Conservation (phyloP, 2,888 invertebrate species). For the Zeuzera pyrina region DNA sequence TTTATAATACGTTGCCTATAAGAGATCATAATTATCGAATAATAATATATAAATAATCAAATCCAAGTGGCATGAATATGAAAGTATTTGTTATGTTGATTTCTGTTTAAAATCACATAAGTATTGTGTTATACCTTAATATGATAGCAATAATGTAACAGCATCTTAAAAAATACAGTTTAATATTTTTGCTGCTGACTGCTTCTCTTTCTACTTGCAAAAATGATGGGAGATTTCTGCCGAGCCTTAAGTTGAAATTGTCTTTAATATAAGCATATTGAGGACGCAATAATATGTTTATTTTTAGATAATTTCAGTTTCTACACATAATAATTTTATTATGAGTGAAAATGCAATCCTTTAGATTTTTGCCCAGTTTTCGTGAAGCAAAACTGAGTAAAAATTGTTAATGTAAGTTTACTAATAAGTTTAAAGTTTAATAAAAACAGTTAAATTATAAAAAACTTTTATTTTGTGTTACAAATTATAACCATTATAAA, state of each 20-base stretch:
- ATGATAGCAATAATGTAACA: neutral
- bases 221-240: too few species aligned
- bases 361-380: constrained; percentile 40
- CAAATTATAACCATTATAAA: too few species aligned
- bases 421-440: too few species aligned
- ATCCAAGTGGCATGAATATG: neutral
- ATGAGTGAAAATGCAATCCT: constrained; percentile 48
- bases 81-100: neutral
- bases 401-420: too few species aligned
- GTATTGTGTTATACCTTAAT: neutral
- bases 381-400: too few species aligned
- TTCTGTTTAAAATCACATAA: neutral
- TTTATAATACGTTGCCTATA: neutral
- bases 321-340: too few species aligned
- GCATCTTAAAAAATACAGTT: too few species aligned
- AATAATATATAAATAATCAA: neutral
- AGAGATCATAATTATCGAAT: neutral
- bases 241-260: constrained; percentile 28
- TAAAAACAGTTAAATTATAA: too few species aligned
- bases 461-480: too few species aligned
- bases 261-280: constrained; percentile 34
- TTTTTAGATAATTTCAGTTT: constrained; percentile 24
- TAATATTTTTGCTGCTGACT: too few species aligned
- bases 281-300: constrained; percentile 47
- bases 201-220: too few species aligned